Evolutionary conservation across 2,888 invertebrate genomes (phyloP).

Genomic region (Lepidocyrtinus sp.): DNA sequence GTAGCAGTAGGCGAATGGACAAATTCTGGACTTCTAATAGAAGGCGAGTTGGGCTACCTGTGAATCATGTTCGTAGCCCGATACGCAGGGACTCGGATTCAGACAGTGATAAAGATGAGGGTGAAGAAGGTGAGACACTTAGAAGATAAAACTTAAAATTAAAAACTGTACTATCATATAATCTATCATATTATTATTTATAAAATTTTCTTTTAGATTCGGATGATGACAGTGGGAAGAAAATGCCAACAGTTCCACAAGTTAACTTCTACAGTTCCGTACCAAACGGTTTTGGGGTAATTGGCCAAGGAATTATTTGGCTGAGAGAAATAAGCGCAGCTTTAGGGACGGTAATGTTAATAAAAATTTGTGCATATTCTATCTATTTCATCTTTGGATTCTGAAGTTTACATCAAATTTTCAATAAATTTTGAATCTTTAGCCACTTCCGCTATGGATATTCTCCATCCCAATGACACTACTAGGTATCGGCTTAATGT

Average conservation of each 20-base stretch:
- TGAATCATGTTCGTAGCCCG: background rate
- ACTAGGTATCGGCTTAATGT: slow-evolving; percentile 40
- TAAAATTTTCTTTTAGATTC: background rate
- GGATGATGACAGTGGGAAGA: background rate
- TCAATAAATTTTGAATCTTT: too few relatives aligned
- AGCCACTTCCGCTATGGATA: slow-evolving; percentile 38
- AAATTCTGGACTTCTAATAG: background rate
- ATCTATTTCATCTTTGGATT: too few relatives aligned
- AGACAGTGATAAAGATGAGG: slow-evolving; percentile 6
- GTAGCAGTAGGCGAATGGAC: background rate
- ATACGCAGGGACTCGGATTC: background rate
- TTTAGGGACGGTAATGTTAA: slow-evolving; percentile 23
- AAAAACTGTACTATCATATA: too few relatives aligned
- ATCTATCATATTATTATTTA: background rate
- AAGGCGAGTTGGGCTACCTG: background rate
- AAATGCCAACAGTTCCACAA: slow-evolving; percentile 26
- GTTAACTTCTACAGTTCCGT: slow-evolving; percentile 46
- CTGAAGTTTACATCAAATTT: too few relatives aligned
- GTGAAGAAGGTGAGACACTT: too few relatives aligned
- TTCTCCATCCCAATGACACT: slow-evolving; percentile 24
- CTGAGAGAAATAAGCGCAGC: slow-evolving; percentile 44
- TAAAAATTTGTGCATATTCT: too few relatives aligned
- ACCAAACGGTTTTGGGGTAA: slow-evolving; percentile 37
- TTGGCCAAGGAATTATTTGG: slow-evolving; percentile 44
- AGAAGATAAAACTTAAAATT: too few relatives aligned